Evolutionary conservation across 2,113 vertebrate species (phyloP).

Genomic region (Pleuronectes platessa): DNA sequence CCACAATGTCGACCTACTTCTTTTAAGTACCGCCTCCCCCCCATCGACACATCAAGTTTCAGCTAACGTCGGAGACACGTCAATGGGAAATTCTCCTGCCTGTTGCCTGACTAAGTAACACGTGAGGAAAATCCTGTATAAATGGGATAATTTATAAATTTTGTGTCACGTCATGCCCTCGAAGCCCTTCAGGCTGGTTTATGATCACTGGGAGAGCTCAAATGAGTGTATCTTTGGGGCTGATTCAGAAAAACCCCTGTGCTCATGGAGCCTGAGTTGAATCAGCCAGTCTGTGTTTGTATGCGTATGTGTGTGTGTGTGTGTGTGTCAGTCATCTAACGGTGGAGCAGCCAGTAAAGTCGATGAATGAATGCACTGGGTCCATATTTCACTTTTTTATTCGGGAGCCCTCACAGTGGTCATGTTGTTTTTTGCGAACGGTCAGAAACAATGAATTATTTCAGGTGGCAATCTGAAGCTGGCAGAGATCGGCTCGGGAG

Average conservation of each 20-base stretch:
- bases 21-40: background rate
- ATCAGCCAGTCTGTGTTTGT: slow-evolving; percentile 66
- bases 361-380: slow-evolving; percentile 72
- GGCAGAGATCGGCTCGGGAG: slow-evolving; percentile 48
- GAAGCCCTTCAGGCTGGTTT: slow-evolving; percentile 66
- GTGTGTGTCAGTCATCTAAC: slow-evolving; percentile 70
- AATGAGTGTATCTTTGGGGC: slow-evolving; percentile 71
- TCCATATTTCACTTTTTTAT: slow-evolving; percentile 80
- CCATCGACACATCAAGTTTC: slow-evolving; percentile 25
- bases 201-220: slow-evolving; percentile 59
- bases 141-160: slow-evolving; percentile 71
- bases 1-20: slow-evolving; percentile 16
- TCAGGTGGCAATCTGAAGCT: slow-evolving; percentile 73
- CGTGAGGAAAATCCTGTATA: slow-evolving; percentile 61
- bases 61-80: slow-evolving; percentile 33
- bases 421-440: slow-evolving; percentile 68
- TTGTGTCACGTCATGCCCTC: slow-evolving; percentile 57
- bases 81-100: slow-evolving; percentile 33
- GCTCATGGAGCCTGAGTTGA: slow-evolving; percentile 59
- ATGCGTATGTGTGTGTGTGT: slow-evolving; percentile 5
- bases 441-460: slow-evolving; percentile 82
- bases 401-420: slow-evolving; percentile 68
- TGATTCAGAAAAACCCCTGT: slow-evolving; percentile 57
- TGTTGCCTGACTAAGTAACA: slow-evolving; percentile 49
- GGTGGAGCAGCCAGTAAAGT: slow-evolving; percentile 71